These are phyloP conservation scores for Drosophila pallidifrons DNA, from an alignment of 1,140 invertebrate species.

Conservation along the genomic window DNA sequence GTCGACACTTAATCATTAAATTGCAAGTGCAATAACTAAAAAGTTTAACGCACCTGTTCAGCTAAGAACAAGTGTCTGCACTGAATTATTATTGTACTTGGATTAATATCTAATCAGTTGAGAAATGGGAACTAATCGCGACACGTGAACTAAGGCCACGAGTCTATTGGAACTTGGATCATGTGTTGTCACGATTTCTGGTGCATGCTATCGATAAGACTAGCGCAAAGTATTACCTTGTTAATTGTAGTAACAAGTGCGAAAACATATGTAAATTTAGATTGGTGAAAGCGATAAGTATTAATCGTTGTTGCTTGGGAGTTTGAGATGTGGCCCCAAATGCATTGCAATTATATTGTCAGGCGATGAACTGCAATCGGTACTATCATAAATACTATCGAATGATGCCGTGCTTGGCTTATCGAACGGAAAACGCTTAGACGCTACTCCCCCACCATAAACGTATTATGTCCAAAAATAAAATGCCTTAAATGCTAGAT, in stretches of 20 bases:
- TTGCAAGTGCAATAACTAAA: no score
- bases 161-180: conserved; percentile 7
- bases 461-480: neutral
- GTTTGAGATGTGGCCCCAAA: no score
- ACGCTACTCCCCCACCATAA: neutral
- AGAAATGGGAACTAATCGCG: neutral
- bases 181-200: neutral
- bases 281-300: no score
- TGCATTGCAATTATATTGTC: no score
- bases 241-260: neutral
- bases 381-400: neutral
- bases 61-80: no score
- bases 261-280: neutral
- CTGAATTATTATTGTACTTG: no score
- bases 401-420: no score
- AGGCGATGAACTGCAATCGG: no score
- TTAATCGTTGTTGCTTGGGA: no score
- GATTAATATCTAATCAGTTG: conserved; percentile 19
- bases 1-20: no score
- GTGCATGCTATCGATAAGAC: conserved; percentile 5
- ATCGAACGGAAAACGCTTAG: neutral
- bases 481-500: neutral
- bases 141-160: neutral
- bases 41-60: no score
- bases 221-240: neutral